A percentile compares a stretch with the other conserved stretches of the same genome.
These are phyloP conservation scores for Nebria salina DNA, from an alignment of 2,888 invertebrate species.

Conservation along the genomic window DNA sequence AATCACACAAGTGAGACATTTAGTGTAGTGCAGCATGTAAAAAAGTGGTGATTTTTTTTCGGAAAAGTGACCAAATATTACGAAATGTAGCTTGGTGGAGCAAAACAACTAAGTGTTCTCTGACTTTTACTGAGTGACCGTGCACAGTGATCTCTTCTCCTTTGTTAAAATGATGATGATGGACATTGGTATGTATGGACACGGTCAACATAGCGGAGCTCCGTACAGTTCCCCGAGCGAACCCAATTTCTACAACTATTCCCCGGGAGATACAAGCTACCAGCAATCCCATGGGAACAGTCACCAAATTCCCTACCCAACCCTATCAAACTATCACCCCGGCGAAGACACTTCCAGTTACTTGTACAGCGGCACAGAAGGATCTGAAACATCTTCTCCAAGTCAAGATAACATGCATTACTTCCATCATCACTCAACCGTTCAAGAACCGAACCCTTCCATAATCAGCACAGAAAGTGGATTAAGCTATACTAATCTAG, in stretches of 20 bases:
- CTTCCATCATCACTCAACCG: conserved; percentile 61
- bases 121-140: neutral
- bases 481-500: conserved; percentile 88
- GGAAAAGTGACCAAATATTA: neutral
- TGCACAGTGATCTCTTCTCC: neutral
- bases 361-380: conserved; percentile 56
- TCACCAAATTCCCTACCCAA: conserved; percentile 61
- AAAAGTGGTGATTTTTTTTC: neutral
- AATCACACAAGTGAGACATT: neutral
- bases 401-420: conserved; percentile 65
- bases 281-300: conserved; percentile 56
- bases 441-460: conserved; percentile 62
- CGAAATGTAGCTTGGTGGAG: neutral
- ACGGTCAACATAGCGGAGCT: conserved; percentile 66
- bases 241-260: conserved; percentile 58
- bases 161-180: conserved; percentile 75
- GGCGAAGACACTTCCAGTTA: conserved; percentile 59
- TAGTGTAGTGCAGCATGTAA: neutral
- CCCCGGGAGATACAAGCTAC: conserved; percentile 56
- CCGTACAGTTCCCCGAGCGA: conserved; percentile 58
- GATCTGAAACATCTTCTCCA: conserved; percentile 61
- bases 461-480: conserved; percentile 89
- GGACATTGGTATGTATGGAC: conserved; percentile 84
- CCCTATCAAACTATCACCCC: conserved; percentile 57
- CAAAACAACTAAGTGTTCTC: neutral